phyloP scores from a whole-genome alignment of 2,113 vertebrate genomes.

The Rallus limicola region DNA sequence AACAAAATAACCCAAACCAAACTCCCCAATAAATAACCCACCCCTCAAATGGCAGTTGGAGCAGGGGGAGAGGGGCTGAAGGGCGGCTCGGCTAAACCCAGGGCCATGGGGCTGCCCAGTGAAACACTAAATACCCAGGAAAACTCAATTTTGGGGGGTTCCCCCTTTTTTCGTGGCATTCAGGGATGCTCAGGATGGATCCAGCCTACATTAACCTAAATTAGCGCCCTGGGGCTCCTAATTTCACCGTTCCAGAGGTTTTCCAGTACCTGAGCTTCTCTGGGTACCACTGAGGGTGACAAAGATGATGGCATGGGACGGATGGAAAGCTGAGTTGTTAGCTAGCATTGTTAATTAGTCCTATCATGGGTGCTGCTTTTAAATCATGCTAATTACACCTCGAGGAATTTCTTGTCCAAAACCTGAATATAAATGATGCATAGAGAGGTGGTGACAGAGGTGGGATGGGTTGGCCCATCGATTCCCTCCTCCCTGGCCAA shows the following conservation, averaged over 20 bases:
- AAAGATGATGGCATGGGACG: accelerated
- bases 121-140: neutral
- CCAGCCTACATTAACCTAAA: neutral
- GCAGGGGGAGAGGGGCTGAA: neutral
- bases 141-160: neutral
- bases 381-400: neutral
- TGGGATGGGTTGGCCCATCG: neutral
- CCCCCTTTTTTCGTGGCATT: neutral
- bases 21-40: neutral
- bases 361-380: neutral
- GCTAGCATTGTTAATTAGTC: neutral
- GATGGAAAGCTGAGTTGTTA: neutral
- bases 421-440: neutral
- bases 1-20: neutral
- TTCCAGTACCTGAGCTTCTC: neutral
- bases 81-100: neutral
- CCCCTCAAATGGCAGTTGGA: neutral
- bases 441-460: neutral
- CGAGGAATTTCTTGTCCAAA: neutral
- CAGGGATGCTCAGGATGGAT: neutral
- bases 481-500: neutral
- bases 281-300: neutral
- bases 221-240: neutral
- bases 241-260: neutral
- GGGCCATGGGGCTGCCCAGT: accelerated